Evolutionary conservation across 1,140 invertebrate genomes (phyloP).

Genomic region (Cylas formicarius): DNA sequence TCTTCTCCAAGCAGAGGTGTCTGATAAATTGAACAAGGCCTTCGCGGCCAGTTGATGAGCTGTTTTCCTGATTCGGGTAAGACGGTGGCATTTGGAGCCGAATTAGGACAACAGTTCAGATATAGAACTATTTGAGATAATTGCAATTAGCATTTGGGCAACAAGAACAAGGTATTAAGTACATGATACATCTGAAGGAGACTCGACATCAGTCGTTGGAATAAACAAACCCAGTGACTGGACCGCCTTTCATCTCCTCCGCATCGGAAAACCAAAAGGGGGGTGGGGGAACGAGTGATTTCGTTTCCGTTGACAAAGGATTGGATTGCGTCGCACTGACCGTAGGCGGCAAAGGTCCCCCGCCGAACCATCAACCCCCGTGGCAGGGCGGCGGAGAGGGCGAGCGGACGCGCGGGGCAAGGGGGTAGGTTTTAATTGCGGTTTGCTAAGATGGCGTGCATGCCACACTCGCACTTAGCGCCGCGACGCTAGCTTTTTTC

Average conservation of each 20-base stretch:
- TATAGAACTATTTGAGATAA: no score
- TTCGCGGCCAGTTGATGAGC: no score
- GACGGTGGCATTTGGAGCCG: no score
- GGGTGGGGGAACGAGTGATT: neutral
- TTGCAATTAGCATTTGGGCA: no score
- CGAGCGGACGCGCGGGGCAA: constrained; percentile 16
- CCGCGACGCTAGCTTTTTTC: constrained; percentile 40
- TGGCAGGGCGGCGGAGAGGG: constrained; percentile 13
- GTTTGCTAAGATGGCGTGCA: constrained; percentile 44
- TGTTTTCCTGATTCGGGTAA: no score
- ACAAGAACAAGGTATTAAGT: no score
- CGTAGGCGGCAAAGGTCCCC: constrained; percentile 13
- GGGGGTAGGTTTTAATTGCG: constrained; percentile 40
- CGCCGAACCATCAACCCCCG: constrained; percentile 5
- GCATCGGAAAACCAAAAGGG: neutral
- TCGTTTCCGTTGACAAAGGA: no score
- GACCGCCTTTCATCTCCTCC: neutral
- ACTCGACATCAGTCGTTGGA: neutral
- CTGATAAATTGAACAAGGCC: no score
- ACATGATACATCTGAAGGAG: neutral
- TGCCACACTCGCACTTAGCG: constrained; percentile 44
- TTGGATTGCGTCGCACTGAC: no score
- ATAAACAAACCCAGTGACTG: neutral
- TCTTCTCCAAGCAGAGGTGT: no score
- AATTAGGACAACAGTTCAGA: no score